Evolutionary conservation across 2,797 vertebrate genomes (phyloP).

Genomic region (Enteromius fasciolatus): DNA sequence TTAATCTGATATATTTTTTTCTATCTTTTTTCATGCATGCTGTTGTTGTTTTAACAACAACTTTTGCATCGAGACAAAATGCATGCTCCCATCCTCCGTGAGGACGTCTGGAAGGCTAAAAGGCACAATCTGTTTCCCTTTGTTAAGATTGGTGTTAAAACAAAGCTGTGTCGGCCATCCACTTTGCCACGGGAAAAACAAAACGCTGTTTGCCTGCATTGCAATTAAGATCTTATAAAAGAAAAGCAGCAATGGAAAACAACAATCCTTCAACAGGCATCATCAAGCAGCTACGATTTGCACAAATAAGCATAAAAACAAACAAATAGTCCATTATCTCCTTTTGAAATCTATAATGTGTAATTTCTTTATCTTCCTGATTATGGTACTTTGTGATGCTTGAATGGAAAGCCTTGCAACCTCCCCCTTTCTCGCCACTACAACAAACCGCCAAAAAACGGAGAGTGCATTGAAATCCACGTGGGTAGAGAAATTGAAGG

Average conservation of each 20-base stretch:
- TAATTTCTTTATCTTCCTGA: conserved; percentile 66
- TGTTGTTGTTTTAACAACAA: conserved; percentile 43
- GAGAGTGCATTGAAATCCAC: conserved; percentile 57
- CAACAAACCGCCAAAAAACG: conserved; percentile 40
- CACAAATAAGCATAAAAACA: conserved; percentile 63
- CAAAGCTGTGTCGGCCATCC: conserved; percentile 48
- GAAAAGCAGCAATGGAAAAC: conserved; percentile 68
- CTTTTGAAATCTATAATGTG: conserved; percentile 67
- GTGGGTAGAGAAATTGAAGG: conserved; percentile 58
- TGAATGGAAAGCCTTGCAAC: conserved; percentile 56
- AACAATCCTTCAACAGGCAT: conserved; percentile 48
- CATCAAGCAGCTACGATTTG: conserved; percentile 53
- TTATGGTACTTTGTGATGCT: conserved; percentile 63
- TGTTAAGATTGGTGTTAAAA: conserved; percentile 48
- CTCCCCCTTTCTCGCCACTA: conserved; percentile 40
- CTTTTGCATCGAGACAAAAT: conserved; percentile 41
- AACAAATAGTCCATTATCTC: conserved; percentile 64
- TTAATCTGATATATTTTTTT: neutral
- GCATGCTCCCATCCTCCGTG: conserved; percentile 29
- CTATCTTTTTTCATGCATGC: neutral
- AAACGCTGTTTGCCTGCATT: conserved; percentile 61
- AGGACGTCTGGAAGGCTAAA: conserved; percentile 55
- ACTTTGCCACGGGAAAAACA: conserved; percentile 44
- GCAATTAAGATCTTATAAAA: conserved; percentile 82
- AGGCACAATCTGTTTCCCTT: conserved; percentile 53